phyloP scores from a whole-genome alignment of 2,797 vertebrate genomes.

The Aldrovandia affinis region DNA sequence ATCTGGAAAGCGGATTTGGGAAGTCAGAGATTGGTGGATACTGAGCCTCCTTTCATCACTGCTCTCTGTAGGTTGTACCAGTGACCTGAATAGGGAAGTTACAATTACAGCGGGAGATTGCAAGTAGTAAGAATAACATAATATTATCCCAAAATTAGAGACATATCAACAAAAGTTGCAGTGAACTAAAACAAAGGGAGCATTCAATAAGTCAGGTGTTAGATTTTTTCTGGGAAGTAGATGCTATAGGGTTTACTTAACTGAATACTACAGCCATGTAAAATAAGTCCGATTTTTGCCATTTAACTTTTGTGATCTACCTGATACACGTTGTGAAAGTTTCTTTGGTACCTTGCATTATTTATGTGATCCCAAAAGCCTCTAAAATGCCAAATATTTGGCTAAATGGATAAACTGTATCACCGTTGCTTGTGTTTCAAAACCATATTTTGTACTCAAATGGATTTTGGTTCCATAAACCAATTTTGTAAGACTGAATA shows the following conservation, averaged over 20 bases:
- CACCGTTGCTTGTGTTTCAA: too few species aligned
- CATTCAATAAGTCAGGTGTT: not conserved
- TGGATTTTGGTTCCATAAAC: too few species aligned
- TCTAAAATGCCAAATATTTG: too few species aligned
- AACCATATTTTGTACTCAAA: too few species aligned
- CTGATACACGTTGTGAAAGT: not conserved
- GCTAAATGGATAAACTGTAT: too few species aligned
- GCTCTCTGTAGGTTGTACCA: not conserved
- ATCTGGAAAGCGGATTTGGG: constrained; percentile 7
- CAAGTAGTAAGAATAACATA: not conserved
- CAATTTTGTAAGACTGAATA: too few species aligned
- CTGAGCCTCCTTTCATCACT: not conserved
- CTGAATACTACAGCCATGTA: not conserved
- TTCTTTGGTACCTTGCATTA: not conserved
- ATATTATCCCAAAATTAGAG: not conserved
- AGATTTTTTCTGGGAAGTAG: not conserved
- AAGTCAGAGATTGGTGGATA: constrained; percentile 1
- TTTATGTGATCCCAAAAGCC: not conserved
- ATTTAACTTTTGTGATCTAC: not conserved
- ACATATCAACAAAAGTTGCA: not conserved
- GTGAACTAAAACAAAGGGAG: not conserved
- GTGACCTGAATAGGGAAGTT: not conserved
- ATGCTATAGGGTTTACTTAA: not conserved
- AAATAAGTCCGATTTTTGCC: not conserved
- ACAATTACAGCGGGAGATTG: not conserved